phyloP scores from a whole-genome alignment of 2,113 vertebrate genomes.

The Ellobius talpinus region DNA sequence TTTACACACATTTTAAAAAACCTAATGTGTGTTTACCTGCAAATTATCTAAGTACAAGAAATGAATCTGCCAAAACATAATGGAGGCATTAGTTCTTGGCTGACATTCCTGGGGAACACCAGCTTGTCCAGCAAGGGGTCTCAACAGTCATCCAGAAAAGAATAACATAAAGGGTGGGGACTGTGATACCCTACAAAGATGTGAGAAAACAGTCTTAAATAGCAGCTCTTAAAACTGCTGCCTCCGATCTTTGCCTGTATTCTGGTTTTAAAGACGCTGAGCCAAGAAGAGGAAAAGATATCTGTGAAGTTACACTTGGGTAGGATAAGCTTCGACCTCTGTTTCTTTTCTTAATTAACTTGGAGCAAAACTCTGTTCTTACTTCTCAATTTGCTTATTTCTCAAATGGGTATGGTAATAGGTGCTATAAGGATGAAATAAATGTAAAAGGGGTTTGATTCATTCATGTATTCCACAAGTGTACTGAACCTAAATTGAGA shows the following conservation, averaged over 20 bases:
- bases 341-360: constrained; percentile 52
- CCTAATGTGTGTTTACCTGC: constrained; percentile 59
- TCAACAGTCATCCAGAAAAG: constrained; percentile 53
- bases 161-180: neutral
- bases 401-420: neutral
- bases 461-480: constrained; percentile 4
- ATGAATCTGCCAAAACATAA: constrained; percentile 53
- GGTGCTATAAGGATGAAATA: constrained; percentile 51
- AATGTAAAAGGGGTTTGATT: constrained; percentile 40
- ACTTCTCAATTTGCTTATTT: constrained; percentile 46
- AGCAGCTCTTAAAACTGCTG: neutral
- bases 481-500: neutral
- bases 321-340: neutral
- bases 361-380: constrained; percentile 37
- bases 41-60: constrained; percentile 72
- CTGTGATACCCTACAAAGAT: neutral
- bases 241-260: neutral
- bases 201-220: neutral
- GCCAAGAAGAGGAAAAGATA: neutral
- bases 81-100: constrained; percentile 16
- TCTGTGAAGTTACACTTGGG: neutral
- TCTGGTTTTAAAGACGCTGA: neutral
- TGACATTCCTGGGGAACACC: constrained; percentile 10
- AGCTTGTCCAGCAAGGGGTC: neutral
- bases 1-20: constrained; percentile 59